A percentile compares a stretch with the other conserved stretches of the same genome.
phyloP scores from a whole-genome alignment of 2,113 vertebrate species.

The Coryphaenoides rupestris region DNA sequence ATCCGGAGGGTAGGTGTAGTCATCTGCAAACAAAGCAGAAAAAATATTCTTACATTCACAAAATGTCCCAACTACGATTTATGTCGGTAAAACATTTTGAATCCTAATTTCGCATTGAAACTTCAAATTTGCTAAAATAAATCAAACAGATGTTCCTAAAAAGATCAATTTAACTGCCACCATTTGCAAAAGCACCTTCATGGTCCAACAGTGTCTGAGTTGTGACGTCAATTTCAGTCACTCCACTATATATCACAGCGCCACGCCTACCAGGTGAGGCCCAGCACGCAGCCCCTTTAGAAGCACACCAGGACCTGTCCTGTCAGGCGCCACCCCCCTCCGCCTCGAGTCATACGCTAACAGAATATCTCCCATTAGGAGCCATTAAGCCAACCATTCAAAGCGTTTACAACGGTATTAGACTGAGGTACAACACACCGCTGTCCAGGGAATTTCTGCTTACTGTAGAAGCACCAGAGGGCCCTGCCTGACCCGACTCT shows the following conservation, averaged over 20 bases:
- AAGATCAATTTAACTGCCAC: not conserved
- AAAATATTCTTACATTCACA: too few relatives aligned
- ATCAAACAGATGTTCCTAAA: too few relatives aligned
- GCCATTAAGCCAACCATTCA: not conserved
- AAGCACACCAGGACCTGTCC: slow-evolving; percentile 16
- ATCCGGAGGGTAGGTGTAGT: slow-evolving; percentile 76
- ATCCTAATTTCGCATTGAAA: too few relatives aligned
- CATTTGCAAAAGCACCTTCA: slow-evolving; percentile 32
- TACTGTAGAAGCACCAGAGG: not conserved
- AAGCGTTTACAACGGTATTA: slow-evolving; percentile 1
- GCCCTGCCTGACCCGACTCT: not conserved
- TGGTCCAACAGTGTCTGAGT: slow-evolving; percentile 31
- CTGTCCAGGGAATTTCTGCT: not conserved
- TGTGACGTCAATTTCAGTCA: slow-evolving; percentile 23
- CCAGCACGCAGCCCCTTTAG: not conserved
- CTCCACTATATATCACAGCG: slow-evolving; percentile 38
- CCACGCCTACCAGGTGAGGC: not conserved
- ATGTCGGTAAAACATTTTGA: too few relatives aligned
- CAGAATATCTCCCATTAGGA: too few relatives aligned
- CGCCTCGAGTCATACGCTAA: slow-evolving; percentile 12
- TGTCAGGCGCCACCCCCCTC: slow-evolving; percentile 22
- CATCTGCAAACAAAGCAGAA: slow-evolving; percentile 69
- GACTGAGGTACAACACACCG: not conserved
- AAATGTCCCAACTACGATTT: too few relatives aligned
- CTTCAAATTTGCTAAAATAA: too few relatives aligned